Percentiles rank a stretch among this genome's conserved stretches.
phyloP scores from a whole-genome alignment of 2,888 invertebrate genomes.

The Charanyca ferruginea region DNA sequence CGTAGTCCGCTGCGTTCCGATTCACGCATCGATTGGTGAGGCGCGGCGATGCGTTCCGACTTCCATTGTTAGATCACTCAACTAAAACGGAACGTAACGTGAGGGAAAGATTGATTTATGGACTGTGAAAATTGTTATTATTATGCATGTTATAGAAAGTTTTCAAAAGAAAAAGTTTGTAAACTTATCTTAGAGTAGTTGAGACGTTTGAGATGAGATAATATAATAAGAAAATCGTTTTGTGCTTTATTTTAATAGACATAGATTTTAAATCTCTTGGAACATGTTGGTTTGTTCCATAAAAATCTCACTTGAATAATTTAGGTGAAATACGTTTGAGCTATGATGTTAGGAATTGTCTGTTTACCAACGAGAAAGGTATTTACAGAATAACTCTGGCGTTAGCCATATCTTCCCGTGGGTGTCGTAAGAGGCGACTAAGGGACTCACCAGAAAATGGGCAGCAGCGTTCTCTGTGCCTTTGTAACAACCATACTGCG shows the following conservation, averaged over 20 bases:
- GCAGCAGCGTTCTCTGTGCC: no score
- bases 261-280: no score
- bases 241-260: background rate
- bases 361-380: no score
- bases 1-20: constrained; percentile 55
- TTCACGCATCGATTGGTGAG: constrained; percentile 58
- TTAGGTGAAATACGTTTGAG: no score
- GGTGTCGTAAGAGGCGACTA: no score
- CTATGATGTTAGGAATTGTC: no score
- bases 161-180: background rate
- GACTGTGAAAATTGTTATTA: constrained; percentile 50
- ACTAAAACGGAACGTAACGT: constrained; percentile 61
- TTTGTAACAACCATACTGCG: no score
- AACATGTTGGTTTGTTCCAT: no score
- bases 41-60: constrained; percentile 59
- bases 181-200: background rate
- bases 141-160: constrained; percentile 7
- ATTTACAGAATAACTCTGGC: no score
- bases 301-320: no score
- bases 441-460: no score
- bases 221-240: background rate
- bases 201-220: background rate
- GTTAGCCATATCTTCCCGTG: no score
- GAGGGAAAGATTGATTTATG: constrained; percentile 56
- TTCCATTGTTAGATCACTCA: constrained; percentile 55